Evolutionary conservation across 2,797 vertebrate species (phyloP), one percentile per base, ranked within the genome.

Genomic region (Sebastes minor): DNA sequence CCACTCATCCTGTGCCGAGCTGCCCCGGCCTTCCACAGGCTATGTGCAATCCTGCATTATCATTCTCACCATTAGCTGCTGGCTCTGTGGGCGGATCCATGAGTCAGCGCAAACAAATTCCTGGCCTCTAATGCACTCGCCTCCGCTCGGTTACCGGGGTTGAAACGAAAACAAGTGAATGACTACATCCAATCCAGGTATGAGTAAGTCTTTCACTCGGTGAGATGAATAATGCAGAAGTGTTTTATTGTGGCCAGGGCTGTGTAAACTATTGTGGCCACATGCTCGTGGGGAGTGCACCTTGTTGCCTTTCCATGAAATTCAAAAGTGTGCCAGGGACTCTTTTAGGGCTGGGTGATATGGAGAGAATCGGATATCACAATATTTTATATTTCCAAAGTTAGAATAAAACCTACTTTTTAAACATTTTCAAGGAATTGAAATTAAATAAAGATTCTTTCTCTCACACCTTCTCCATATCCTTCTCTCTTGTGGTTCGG

Each of bases 91-190:
- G 67, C 35, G 73, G 83, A 88, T 77, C 67, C 76, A 83, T 91
- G 90, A 94, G 90, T 94, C 90, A 91, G 87, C 74, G 13, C 81
- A 84, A 88, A 80, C 84, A 84, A 86, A 91, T 85, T 85, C 76
- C 78, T 85, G 33, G 5, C 73, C 71, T 86, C 79, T 72, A 81
- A 89, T 87, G 78, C 65, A 38, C 78, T 86, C 46, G 28, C 65
- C 85, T 83, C 70, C 3, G 22, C 85, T 82, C 23, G 0, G 53
- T 89, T 88, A 88, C 89, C n/a, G 18, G 68, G 76, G 23, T 84
- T 67, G 72, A 82, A 76, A 49, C 3, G 7, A 49, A 78, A 32
- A 71, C 70, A 66, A 88, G 71, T 82, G 65, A 78, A 75, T 74
- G 71, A 78, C 61, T 11, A n/a, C 33, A 53, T 61, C 62, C 76